Evolutionary conservation across 2,113 vertebrate species (phyloP).

Genomic region (Lathamus discolor): DNA sequence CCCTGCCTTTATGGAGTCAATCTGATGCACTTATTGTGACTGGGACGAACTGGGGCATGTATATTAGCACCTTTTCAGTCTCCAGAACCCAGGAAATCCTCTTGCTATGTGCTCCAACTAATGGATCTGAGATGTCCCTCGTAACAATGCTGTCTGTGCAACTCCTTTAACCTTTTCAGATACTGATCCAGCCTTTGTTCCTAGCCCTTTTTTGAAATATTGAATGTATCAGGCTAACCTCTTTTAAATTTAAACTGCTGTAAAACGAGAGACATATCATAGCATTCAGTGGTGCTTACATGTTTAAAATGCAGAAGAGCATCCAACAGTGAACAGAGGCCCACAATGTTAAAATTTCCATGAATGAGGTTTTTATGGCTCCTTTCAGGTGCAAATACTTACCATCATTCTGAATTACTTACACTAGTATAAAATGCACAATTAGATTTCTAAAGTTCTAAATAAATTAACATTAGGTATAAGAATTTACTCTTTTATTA

Average conservation of each 20-base stretch:
- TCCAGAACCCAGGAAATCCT: constrained; percentile 31
- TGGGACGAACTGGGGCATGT: constrained; percentile 14
- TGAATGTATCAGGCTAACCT: background rate
- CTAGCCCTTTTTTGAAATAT: background rate
- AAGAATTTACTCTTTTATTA: background rate
- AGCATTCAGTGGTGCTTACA: constrained; percentile 10
- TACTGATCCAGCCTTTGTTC: constrained; percentile 32
- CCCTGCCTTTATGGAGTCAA: background rate
- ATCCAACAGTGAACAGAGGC: background rate
- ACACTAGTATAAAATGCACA: background rate
- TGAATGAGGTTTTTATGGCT: background rate
- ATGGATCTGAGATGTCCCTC: constrained; percentile 17
- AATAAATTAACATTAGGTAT: background rate
- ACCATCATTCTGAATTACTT: background rate
- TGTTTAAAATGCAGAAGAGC: constrained; percentile 27
- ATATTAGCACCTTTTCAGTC: constrained; percentile 36
- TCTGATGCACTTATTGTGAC: background rate
- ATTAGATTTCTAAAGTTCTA: background rate
- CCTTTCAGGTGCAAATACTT: background rate
- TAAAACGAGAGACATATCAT: background rate
- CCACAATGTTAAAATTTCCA: background rate
- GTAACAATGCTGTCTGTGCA: background rate
- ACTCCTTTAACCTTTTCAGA: constrained; percentile 54
- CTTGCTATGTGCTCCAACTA: constrained; percentile 1
- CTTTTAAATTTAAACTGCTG: constrained; percentile 1